These are phyloP conservation scores for Ariolimax columbianus DNA, from an alignment of 2,888 invertebrate genomes.

Conservation along the genomic window DNA sequence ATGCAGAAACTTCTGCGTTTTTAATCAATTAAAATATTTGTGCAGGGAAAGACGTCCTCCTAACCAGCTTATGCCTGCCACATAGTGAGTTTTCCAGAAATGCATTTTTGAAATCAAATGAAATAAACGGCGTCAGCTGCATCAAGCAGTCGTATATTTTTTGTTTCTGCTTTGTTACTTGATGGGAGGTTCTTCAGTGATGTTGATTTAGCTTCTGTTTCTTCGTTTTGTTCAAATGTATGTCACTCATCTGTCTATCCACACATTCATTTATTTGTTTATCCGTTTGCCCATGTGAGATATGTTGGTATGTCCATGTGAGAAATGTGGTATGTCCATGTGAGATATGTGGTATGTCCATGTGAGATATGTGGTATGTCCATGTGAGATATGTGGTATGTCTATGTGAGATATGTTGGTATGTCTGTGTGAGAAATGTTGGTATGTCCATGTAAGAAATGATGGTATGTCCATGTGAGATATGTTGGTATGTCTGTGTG, in stretches of 20 bases:
- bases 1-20: constrained; percentile 17
- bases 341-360: too few relatives aligned
- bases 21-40: constrained; percentile 36
- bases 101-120: constrained; percentile 30
- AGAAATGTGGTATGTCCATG: too few relatives aligned
- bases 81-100: not conserved
- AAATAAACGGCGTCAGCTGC: constrained; percentile 39
- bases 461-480: too few relatives aligned
- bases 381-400: too few relatives aligned
- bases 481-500: too few relatives aligned
- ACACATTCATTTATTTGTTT: not conserved
- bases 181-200: not conserved
- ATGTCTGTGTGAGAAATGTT: too few relatives aligned
- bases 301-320: too few relatives aligned
- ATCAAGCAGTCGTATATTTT: not conserved
- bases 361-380: too few relatives aligned
- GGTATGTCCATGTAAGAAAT: too few relatives aligned
- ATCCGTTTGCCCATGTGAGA: not conserved
- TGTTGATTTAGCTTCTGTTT: constrained; percentile 1
- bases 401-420: too few relatives aligned
- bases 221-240: not conserved
- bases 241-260: not conserved
- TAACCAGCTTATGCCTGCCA: not conserved
- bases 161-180: constrained; percentile 14
- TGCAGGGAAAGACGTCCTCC: not conserved